Evolutionary conservation across 1,140 invertebrate genomes (phyloP), one percentile per base, ranked within the genome.

Genomic region (Maniola jurtina): DNA sequence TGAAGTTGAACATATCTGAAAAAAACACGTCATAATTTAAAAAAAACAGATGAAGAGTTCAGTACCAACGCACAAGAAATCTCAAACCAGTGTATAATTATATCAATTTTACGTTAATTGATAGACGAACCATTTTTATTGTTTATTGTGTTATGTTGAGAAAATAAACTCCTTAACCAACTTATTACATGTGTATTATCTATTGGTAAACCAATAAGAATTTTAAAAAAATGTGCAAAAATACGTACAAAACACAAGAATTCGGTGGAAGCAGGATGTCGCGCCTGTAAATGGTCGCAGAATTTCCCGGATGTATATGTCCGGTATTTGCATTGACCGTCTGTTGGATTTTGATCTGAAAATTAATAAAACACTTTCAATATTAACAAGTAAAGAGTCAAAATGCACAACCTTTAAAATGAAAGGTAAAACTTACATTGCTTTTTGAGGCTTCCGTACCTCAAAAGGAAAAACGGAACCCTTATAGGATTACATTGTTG

Each of bases 281-380:
- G 70, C 15, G 45, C 58, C 42, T 68, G 60, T 9, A 89, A 56
- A 67, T 89, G 86, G 25, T 87, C 83, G 48, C 62, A 70, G 34
- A 84, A 82, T 60, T 84, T 87, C 11, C 79, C 79, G 2, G 74
- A 75, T 0, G 80, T 83, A 60, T 80, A 88, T 0, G 82, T 80
- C 38, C 73, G 77, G 62, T 84, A 89, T 38, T 79, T 80, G 62
- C 85, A 88, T 1, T 9, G 33, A 5, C 13, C 42, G 1, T 66
- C 67, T n/a, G 69, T 54, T 7, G 64, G 64, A 65, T 50, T 55
- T 14, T 48, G 45, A 35, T 5, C 79, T 81, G 16, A 74, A 35
- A 79, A 67, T 50, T 64, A 0, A 68, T 40, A 61, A 68, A n/a
- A 66, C 67, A 6, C 6, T 50, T 14, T 35, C 35, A 61, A 15